Conservation (phyloP, 30 jellyfish, hydroid and myxozoan species). For the Hydra vulgaris region DNA sequence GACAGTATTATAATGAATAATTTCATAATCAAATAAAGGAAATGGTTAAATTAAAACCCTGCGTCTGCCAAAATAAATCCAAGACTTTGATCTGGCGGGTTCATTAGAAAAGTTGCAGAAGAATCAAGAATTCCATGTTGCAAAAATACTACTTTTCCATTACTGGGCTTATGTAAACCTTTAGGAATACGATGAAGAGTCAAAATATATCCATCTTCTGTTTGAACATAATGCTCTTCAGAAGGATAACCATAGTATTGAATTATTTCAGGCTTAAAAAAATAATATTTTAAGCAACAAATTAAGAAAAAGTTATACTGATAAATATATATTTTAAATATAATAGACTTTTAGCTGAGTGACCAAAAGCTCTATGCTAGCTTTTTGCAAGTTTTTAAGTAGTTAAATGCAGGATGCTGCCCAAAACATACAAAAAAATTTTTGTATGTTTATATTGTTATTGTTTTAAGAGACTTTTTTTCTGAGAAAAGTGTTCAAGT, state of each 20-base stretch:
- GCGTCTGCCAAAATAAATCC: slow-evolving; percentile 78
- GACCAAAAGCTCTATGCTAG: too few relatives aligned
- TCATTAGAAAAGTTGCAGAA: slow-evolving; percentile 60
- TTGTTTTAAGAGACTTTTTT: too few relatives aligned
- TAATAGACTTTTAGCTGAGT: too few relatives aligned
- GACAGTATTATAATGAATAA: neutral
- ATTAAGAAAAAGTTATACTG: too few relatives aligned
- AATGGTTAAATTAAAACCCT: slow-evolving; percentile 39
- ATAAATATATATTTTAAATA: too few relatives aligned
- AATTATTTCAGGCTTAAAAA: slow-evolving; percentile 62
- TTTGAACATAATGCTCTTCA: slow-evolving; percentile 53
- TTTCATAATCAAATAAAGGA: too few relatives aligned
- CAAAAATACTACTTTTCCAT: slow-evolving; percentile 50
- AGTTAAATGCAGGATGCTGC: too few relatives aligned
- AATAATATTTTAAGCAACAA: too few relatives aligned
- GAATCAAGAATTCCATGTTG: slow-evolving; percentile 82
- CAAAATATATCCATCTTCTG: slow-evolving; percentile 78
- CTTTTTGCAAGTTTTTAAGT: too few relatives aligned
- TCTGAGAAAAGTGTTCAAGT: too few relatives aligned
- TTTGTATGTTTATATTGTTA: too few relatives aligned
- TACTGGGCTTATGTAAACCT: slow-evolving; percentile 19
- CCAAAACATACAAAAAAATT: too few relatives aligned
- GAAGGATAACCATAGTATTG: slow-evolving; percentile 67
- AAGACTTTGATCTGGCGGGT: slow-evolving; percentile 67
- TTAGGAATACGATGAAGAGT: slow-evolving; percentile 78